phyloP scores from a whole-genome alignment of 2,113 vertebrate genomes.

The Donacobius atricapilla region DNA sequence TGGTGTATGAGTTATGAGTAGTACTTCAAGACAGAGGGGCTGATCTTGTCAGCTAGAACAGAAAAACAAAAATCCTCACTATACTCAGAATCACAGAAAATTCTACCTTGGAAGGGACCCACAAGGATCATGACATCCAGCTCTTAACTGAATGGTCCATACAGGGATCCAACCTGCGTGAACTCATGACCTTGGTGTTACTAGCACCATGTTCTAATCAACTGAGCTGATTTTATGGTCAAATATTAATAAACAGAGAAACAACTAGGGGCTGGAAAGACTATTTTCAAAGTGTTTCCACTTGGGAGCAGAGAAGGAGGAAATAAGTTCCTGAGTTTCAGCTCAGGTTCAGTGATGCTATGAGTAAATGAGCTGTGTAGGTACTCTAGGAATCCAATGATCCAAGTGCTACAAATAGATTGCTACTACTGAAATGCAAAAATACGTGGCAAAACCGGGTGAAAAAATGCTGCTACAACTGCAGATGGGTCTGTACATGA shows the following conservation, averaged over 20 bases:
- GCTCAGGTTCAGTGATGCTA: neutral
- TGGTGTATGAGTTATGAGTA: neutral
- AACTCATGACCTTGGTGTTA: constrained; percentile 62
- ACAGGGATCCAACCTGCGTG: neutral
- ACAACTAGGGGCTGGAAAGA: neutral
- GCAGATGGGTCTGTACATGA: neutral
- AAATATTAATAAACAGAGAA: neutral
- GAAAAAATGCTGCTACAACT: neutral
- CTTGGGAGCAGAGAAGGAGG: neutral
- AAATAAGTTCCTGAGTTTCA: neutral
- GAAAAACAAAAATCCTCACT: neutral
- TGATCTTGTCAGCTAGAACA: neutral
- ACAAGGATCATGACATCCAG: neutral
- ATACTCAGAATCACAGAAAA: neutral
- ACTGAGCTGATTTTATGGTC: constrained; percentile 30
- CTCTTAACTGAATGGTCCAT: neutral
- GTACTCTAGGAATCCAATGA: neutral
- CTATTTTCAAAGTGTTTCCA: neutral
- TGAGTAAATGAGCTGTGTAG: neutral
- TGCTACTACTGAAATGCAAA: neutral
- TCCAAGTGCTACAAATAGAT: neutral
- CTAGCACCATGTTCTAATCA: constrained; percentile 60
- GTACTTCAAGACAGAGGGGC: neutral
- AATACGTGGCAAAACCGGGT: neutral
- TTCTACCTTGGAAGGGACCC: neutral